These are phyloP conservation scores for Troglohyphantes excavatus DNA, from an alignment of 2,888 invertebrate genomes.

Conservation along the genomic window DNA sequence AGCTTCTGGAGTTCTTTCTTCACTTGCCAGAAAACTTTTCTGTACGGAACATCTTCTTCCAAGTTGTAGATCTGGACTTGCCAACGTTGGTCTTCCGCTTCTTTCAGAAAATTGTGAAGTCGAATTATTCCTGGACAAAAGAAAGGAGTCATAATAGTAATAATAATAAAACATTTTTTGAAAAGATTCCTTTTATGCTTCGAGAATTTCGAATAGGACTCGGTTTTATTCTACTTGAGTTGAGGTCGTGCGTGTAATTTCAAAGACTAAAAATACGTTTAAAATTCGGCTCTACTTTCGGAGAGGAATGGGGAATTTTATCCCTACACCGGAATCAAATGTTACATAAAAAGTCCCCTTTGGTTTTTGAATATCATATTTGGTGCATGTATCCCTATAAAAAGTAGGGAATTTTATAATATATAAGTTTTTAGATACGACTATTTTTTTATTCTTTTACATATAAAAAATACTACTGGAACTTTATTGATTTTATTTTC, in stretches of 20 bases:
- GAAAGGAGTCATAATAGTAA: neutral
- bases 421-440: no score
- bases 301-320: neutral
- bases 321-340: neutral
- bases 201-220: neutral
- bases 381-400: no score
- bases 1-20: constrained; percentile 91
- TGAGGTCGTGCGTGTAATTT: constrained; percentile 6
- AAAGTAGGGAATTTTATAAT: no score
- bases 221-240: neutral
- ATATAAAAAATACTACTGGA: no score
- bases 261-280: neutral
- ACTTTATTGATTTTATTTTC: no score
- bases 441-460: no score
- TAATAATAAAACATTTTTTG: constrained; percentile 8
- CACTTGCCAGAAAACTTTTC: constrained; percentile 80
- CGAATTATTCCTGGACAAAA: constrained; percentile 79
- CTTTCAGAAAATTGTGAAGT: constrained; percentile 80
- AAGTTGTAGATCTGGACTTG: constrained; percentile 79
- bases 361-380: neutral
- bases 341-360: neutral
- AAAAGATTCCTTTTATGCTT: neutral
- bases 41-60: constrained; percentile 75
- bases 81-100: constrained; percentile 79
- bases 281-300: neutral